phyloP scores from a whole-genome alignment of 2,113 vertebrate species.

The Petrocephalus zakoni region DNA sequence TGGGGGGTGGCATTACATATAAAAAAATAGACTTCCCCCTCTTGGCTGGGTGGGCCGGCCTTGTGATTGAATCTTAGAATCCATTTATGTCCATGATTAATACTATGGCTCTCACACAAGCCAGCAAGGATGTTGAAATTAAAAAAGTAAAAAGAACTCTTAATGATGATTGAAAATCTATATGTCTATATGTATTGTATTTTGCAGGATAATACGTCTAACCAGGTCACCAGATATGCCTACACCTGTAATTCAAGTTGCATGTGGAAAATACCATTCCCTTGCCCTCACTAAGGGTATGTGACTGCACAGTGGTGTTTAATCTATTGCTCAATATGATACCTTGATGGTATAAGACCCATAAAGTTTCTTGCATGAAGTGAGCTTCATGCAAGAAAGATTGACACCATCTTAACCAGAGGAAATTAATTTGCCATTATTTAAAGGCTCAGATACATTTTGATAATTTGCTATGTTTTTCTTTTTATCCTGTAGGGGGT shows the following conservation, averaged over 20 bases:
- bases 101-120: neutral
- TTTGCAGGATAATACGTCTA: conserved; percentile 66
- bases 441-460: neutral
- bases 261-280: conserved; percentile 84
- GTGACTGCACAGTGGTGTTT: neutral
- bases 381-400: neutral
- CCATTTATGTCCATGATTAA: neutral
- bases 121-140: neutral
- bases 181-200: no score
- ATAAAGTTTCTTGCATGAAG: neutral
- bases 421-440: neutral
- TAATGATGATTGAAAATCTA: neutral
- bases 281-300: conserved; percentile 83
- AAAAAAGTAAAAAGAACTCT: neutral
- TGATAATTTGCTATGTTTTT: neutral
- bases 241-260: conserved; percentile 77
- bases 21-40: no score
- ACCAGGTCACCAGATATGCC: conserved; percentile 59
- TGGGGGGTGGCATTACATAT: no score
- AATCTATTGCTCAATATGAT: neutral
- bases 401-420: neutral
- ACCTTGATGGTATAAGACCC: no score
- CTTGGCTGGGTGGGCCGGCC: no score
- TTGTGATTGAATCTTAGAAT: no score
- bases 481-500: conserved; percentile 64